Evolutionary conservation across 2,888 invertebrate species (phyloP).

Genomic region (Marronus borbonicus): DNA sequence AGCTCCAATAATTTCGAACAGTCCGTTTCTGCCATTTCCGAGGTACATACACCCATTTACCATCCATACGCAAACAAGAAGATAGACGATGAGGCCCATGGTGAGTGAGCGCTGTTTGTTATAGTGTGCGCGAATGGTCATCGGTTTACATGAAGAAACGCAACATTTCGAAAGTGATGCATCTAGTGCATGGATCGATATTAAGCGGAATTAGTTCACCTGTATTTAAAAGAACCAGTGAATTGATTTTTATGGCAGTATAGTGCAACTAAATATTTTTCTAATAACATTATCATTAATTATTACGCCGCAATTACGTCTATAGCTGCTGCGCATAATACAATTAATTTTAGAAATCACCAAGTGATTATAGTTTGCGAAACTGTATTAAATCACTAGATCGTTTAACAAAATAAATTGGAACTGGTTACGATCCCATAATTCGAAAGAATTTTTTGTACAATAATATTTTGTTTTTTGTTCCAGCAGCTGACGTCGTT

Average conservation of each 20-base stretch:
- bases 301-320: neutral
- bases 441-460: neutral
- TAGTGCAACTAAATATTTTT: conserved; percentile 14
- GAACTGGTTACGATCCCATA: neutral
- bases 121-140: conserved; percentile 22
- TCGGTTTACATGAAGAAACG: conserved; percentile 6
- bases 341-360: neutral
- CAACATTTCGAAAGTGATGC: conserved; percentile 39
- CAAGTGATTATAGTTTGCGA: neutral
- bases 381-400: no score
- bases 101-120: conserved; percentile 31
- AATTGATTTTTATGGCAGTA: conserved; percentile 3
- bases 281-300: neutral
- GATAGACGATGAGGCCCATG: conserved; percentile 42
- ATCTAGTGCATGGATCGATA: conserved; percentile 2
- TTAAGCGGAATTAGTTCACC: neutral
- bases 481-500: conserved; percentile 74
- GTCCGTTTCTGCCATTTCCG: conserved; percentile 40
- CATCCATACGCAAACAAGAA: conserved; percentile 26
- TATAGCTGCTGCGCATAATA: neutral
- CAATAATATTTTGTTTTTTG: conserved; percentile 35
- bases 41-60: conserved; percentile 32
- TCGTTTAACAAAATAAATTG: neutral
- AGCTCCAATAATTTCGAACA: conserved; percentile 48
- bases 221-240: neutral